phyloP scores from a whole-genome alignment of 2,797 vertebrate genomes.

The Tarsius wallacei region DNA sequence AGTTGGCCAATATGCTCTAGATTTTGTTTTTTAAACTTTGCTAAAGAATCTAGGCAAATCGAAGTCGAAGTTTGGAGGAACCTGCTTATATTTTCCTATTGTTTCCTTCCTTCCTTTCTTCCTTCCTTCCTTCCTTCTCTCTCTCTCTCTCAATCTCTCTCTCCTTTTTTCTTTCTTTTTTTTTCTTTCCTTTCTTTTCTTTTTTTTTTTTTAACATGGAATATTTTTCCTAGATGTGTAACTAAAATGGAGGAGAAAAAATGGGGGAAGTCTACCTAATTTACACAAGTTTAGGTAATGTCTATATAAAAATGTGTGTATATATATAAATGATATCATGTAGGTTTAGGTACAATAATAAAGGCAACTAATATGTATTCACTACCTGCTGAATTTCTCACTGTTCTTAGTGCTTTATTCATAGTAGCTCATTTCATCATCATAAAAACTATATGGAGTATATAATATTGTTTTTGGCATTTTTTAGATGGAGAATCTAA shows the following conservation, averaged over 20 bases:
- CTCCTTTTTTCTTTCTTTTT: not conserved
- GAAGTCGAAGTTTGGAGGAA: slow-evolving; percentile 19
- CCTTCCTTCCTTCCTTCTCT: not conserved
- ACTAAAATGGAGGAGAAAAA: not conserved
- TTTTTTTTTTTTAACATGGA: not conserved
- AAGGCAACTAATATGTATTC: not conserved
- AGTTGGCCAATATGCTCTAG: not conserved
- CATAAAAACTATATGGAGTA: not conserved
- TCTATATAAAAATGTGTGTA: not conserved
- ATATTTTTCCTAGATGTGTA: not conserved
- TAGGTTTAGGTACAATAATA: not conserved
- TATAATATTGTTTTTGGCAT: not conserved
- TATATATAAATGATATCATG: not conserved
- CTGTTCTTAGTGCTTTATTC: not conserved
- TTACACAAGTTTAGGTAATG: not conserved
- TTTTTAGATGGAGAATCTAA: not conserved
- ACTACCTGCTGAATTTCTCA: not conserved
- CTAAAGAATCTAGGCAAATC: not conserved
- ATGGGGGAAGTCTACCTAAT: not conserved
- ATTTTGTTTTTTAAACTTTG: not conserved
- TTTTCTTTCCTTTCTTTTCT: not conserved
- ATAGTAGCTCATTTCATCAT: not conserved
- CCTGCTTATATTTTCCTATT: not conserved
- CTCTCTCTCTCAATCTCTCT: not conserved
- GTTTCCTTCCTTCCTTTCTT: not conserved